Conservation (phyloP, 2,797 vertebrate species). For the Anas bahamensis region DNA sequence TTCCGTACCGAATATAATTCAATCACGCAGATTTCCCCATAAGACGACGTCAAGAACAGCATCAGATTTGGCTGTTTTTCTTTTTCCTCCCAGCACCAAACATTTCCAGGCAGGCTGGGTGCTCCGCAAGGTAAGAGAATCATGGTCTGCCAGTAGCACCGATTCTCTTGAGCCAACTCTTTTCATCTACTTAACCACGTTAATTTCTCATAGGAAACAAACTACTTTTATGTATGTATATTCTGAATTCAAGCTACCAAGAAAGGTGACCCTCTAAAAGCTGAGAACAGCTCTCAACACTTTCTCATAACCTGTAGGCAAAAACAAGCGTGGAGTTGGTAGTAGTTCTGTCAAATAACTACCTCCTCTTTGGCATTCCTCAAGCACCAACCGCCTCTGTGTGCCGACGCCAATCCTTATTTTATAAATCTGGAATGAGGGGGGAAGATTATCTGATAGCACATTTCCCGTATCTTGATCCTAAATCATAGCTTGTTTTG, state of each 20-base stretch:
- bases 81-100: background rate
- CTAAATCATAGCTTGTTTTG: background rate
- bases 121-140: background rate
- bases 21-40: background rate
- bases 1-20: background rate
- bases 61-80: background rate
- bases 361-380: background rate
- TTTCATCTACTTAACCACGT: background rate
- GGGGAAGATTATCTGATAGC: background rate
- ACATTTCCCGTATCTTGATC: background rate
- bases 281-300: constrained; percentile 22
- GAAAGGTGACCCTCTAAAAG: background rate
- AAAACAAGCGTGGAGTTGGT: background rate
- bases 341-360: background rate
- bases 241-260: background rate
- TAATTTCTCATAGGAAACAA: background rate
- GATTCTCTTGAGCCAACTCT: background rate
- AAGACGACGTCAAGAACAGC: background rate
- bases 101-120: background rate
- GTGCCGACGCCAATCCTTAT: background rate
- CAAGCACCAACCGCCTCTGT: background rate
- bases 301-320: constrained; percentile 8
- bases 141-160: background rate
- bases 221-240: background rate
- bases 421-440: constrained; percentile 29